phyloP scores from a whole-genome alignment of 2,888 invertebrate genomes.

The Acanthosepion esculentum region DNA sequence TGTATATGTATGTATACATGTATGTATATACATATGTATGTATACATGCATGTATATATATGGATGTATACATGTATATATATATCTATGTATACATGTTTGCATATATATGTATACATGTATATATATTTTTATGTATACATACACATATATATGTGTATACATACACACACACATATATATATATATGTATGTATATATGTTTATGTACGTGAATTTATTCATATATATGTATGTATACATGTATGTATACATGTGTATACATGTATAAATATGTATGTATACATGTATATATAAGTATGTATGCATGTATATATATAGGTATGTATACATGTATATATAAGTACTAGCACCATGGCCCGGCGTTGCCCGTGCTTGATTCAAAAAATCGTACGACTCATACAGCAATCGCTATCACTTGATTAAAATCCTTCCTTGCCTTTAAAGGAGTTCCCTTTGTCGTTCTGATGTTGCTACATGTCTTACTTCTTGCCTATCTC shows the following conservation, averaged over 20 bases:
- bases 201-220: not conserved
- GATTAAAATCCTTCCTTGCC: too few species aligned
- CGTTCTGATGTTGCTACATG: too few species aligned
- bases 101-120: not conserved
- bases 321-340: not conserved
- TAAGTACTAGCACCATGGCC: too few species aligned
- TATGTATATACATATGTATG: too few species aligned
- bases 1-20: not conserved
- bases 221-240: not conserved
- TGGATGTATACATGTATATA: not conserved
- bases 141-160: not conserved
- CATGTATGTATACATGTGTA: not conserved
- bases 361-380: too few species aligned
- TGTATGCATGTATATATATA: not conserved
- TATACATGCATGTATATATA: not conserved
- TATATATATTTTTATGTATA: not conserved
- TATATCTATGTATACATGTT: not conserved
- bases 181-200: not conserved
- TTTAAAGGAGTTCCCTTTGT: too few species aligned
- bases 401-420: too few species aligned
- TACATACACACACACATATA: too few species aligned
- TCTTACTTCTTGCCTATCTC: too few species aligned
- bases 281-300: not conserved
- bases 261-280: too few species aligned
- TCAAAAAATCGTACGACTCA: too few species aligned